These are phyloP conservation scores for Chymomyza amoena DNA, from an alignment of 2,888 invertebrate species.

Conservation along the genomic window DNA sequence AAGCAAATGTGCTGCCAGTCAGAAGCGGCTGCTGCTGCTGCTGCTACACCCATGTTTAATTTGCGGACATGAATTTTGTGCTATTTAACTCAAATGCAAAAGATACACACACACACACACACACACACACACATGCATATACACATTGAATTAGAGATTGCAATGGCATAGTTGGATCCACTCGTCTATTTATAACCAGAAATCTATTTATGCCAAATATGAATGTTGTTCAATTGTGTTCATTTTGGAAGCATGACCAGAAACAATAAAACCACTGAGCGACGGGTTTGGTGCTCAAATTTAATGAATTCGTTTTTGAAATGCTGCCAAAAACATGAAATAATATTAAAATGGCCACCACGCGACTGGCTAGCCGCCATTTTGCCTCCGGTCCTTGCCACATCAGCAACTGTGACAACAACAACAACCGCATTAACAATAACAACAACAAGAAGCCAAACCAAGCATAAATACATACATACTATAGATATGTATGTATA, in stretches of 20 bases:
- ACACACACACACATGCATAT: background rate
- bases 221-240: slow-evolving; percentile 8
- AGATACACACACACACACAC: background rate
- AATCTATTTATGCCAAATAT: background rate
- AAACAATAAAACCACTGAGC: slow-evolving; percentile 7
- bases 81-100: background rate
- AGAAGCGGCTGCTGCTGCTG: background rate
- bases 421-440: slow-evolving; percentile 27
- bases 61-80: background rate
- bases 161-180: background rate
- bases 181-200: background rate
- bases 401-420: background rate
- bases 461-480: background rate
- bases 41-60: background rate
- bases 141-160: background rate
- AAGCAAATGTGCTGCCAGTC: background rate
- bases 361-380: background rate
- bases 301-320: slow-evolving; percentile 53
- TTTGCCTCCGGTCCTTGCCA: background rate
- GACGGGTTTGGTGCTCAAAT: slow-evolving; percentile 33
- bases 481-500: background rate
- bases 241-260: slow-evolving; percentile 8
- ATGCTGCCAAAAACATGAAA: slow-evolving; percentile 59
- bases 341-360: slow-evolving; percentile 41
- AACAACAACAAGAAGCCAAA: slow-evolving; percentile 13